These are phyloP conservation scores for Corythucha ciliata DNA, from an alignment of 2,888 invertebrate species.

Conservation along the genomic window DNA sequence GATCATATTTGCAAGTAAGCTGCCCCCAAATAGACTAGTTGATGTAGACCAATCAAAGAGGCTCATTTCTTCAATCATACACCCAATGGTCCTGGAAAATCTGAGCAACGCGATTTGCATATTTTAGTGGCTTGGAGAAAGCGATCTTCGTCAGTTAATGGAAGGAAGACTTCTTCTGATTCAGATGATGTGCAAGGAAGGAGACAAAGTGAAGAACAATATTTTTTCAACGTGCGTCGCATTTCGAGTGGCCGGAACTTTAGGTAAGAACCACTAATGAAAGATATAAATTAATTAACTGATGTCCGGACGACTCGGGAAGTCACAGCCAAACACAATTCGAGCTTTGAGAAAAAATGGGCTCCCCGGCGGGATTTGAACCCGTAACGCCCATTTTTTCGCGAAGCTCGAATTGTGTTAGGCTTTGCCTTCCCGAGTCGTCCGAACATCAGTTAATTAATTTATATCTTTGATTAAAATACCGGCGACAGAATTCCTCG, in stretches of 20 bases:
- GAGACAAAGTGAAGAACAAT: slow-evolving; percentile 44
- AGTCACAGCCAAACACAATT: no score
- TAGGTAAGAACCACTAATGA: slow-evolving; percentile 46
- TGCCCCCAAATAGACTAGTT: not conserved
- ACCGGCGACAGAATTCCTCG: no score
- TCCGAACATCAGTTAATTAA: no score
- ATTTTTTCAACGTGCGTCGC: slow-evolving; percentile 78
- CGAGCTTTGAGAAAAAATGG: no score
- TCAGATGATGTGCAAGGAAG: slow-evolving; percentile 60
- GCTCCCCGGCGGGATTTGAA: no score
- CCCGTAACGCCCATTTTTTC: no score
- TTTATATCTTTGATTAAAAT: no score
- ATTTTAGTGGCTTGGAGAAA: slow-evolving; percentile 76
- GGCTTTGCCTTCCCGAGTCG: no score
- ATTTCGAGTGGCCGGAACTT: slow-evolving; percentile 74
- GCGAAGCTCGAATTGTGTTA: no score
- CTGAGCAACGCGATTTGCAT: no score
- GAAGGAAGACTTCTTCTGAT: slow-evolving; percentile 73
- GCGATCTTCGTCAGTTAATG: slow-evolving; percentile 63
- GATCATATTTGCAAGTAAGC: slow-evolving; percentile 67
- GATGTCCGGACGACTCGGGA: no score
- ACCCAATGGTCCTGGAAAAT: not conserved
- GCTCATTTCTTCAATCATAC: not conserved
- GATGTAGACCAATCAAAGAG: not conserved
- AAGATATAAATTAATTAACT: no score